A percentile compares a stretch with the other conserved stretches of the same genome.
Conservation (phyloP, 2,888 invertebrate genomes). For the Agonopterix heracliana region DNA sequence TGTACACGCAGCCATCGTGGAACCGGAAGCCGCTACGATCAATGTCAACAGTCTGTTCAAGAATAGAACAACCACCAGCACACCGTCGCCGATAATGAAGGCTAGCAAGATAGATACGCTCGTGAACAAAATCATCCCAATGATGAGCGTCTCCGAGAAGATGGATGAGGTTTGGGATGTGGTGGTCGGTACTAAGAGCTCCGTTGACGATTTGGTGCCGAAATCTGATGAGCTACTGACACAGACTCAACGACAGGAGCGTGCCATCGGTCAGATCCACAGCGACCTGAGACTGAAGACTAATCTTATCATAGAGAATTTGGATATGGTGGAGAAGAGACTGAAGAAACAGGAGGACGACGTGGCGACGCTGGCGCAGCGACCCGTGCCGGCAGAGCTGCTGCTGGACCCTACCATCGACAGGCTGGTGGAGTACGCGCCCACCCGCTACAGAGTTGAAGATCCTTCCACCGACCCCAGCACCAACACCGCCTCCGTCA, state of each 20-base stretch:
- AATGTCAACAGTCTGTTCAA: conserved; percentile 67
- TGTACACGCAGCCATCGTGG: conserved; percentile 89
- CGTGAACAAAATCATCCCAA: conserved; percentile 88
- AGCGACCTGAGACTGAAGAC: conserved; percentile 87
- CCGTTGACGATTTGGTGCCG: conserved; percentile 89
- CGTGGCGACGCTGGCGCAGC: conserved; percentile 84
- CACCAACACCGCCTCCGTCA: conserved; percentile 51
- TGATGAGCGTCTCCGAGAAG: conserved; percentile 90
- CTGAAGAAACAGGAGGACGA: conserved; percentile 91
- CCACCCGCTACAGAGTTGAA: conserved; percentile 77
- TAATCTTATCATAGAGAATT: conserved; percentile 90
- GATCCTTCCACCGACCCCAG: conserved; percentile 55
- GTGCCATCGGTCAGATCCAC: conserved; percentile 91
- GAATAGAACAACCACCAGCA: conserved; percentile 76
- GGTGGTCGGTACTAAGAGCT: conserved; percentile 91
- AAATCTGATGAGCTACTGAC: conserved; percentile 91
- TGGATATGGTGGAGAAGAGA: conserved; percentile 89
- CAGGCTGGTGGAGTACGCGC: conserved; percentile 86
- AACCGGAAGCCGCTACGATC: conserved; percentile 78
- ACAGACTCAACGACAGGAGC: conserved; percentile 90
- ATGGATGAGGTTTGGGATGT: conserved; percentile 96
- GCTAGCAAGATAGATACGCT: conserved; percentile 87
- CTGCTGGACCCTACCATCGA: conserved; percentile 85
- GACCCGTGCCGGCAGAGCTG: conserved; percentile 84
- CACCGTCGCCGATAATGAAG: conserved; percentile 74